Conservation (phyloP, 2,888 invertebrate genomes). For the Smittia sp. region DNA sequence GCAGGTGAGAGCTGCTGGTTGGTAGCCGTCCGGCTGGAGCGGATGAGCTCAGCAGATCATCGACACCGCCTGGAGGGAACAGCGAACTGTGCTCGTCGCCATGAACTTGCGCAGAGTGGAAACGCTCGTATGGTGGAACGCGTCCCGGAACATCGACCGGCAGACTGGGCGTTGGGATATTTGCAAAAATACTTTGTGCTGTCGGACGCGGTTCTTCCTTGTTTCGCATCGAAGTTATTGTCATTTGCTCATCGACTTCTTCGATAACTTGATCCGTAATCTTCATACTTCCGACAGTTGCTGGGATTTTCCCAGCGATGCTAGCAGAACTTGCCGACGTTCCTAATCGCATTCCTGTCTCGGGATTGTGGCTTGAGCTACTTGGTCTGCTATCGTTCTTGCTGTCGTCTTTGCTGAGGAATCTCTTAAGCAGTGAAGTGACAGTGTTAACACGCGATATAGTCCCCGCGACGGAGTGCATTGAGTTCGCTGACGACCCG, state of each 20-base stretch:
- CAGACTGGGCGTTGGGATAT: constrained; percentile 57
- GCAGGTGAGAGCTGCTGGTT: constrained; percentile 23
- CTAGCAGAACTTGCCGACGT: constrained; percentile 51
- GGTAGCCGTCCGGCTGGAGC: constrained; percentile 46
- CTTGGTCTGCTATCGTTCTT: constrained; percentile 51
- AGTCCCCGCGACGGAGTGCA: constrained; percentile 56
- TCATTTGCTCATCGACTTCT: constrained; percentile 78
- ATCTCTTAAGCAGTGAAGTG: constrained; percentile 70
- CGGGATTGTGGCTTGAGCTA: constrained; percentile 49
- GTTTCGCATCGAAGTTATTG: constrained; percentile 69
- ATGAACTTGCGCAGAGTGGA: constrained; percentile 48
- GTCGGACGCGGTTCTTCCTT: constrained; percentile 59
- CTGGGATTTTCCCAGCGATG: constrained; percentile 46
- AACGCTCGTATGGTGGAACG: constrained; percentile 49
- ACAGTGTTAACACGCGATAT: constrained; percentile 72
- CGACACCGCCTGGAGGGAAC: constrained; percentile 53
- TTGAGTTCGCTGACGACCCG: constrained; percentile 50
- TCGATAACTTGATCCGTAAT: constrained; percentile 71
- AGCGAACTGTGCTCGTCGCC: constrained; percentile 45
- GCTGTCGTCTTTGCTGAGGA: constrained; percentile 73
- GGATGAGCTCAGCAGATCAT: constrained; percentile 50
- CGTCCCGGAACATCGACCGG: constrained; percentile 62
- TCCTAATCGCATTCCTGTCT: constrained; percentile 19
- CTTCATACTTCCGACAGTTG: constrained; percentile 58
- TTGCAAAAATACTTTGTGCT: constrained; percentile 62